Conservation (phyloP, 2,797 vertebrate genomes). For the Artibeus jamaicensis region DNA sequence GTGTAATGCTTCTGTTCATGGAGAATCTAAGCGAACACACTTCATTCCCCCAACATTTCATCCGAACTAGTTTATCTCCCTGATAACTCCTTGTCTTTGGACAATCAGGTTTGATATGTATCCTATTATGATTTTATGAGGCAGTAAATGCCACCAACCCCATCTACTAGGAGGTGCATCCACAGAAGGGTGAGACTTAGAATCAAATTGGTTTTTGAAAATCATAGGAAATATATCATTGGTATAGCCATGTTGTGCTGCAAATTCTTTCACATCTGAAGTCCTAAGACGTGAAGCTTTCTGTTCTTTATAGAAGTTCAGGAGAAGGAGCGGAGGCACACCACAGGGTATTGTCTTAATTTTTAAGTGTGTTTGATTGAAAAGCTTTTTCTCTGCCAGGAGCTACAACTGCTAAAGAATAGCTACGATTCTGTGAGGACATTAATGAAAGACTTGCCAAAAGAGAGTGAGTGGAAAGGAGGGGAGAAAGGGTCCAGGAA, state of each 20-base stretch:
- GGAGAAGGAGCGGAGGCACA: not conserved
- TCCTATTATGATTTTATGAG: slow-evolving; percentile 51
- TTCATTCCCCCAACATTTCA: not conserved
- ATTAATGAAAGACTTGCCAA: not conserved
- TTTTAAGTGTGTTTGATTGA: slow-evolving; percentile 36
- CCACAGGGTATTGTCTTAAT: slow-evolving; percentile 3
- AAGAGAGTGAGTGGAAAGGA: not conserved
- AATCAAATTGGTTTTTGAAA: slow-evolving; percentile 11
- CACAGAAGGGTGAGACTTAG: not conserved
- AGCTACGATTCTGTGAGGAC: not conserved
- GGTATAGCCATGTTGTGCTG: not conserved
- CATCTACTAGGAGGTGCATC: not conserved
- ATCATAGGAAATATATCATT: not conserved
- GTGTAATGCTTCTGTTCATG: not conserved
- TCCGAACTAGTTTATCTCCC: not conserved
- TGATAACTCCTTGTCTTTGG: slow-evolving; percentile 27
- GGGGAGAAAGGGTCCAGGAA: too few species aligned
- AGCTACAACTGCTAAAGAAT: not conserved
- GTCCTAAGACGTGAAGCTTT: not conserved
- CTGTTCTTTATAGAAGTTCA: not conserved
- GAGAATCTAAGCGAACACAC: not conserved
- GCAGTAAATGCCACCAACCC: slow-evolving; percentile 38
- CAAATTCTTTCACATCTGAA: not conserved
- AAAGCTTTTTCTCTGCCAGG: slow-evolving; percentile 3
- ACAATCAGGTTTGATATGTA: slow-evolving; percentile 37